These are phyloP conservation scores for Anolis carolinensis DNA, from an alignment of 2,113 vertebrate species.

Conservation along the genomic window DNA sequence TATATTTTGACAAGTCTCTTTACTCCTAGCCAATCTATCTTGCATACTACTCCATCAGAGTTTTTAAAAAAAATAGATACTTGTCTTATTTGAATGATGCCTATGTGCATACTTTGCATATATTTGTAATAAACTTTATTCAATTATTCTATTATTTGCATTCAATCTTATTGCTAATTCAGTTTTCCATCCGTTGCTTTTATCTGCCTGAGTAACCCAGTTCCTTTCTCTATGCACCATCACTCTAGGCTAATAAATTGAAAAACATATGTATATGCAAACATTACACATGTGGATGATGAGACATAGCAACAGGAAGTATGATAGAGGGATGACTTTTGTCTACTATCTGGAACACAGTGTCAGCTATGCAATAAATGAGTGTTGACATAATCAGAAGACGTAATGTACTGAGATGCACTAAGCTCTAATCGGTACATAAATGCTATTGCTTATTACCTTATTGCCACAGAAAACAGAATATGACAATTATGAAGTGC, in stretches of 20 bases:
- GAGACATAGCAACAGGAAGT: background rate
- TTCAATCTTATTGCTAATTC: background rate
- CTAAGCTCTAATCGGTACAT: background rate
- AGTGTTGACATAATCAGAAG: background rate
- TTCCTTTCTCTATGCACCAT: background rate
- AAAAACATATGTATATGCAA: background rate
- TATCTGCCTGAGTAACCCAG: background rate
- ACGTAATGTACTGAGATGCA: background rate
- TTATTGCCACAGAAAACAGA: background rate
- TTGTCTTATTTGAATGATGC: background rate
- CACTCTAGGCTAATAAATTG: background rate
- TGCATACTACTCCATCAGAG: background rate
- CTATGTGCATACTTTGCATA: background rate
- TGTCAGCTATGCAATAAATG: background rate
- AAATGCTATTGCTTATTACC: background rate
- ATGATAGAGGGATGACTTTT: too few species aligned
- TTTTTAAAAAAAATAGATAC: background rate
- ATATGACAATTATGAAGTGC: background rate
- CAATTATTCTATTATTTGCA: background rate
- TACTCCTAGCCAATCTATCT: background rate
- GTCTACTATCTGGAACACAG: too few species aligned
- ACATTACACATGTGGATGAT: background rate
- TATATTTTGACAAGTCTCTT: background rate
- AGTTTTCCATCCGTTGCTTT: background rate
- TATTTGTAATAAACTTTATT: background rate